Conservation (phyloP, 2,797 vertebrate genomes). For the Molossus molossus region DNA sequence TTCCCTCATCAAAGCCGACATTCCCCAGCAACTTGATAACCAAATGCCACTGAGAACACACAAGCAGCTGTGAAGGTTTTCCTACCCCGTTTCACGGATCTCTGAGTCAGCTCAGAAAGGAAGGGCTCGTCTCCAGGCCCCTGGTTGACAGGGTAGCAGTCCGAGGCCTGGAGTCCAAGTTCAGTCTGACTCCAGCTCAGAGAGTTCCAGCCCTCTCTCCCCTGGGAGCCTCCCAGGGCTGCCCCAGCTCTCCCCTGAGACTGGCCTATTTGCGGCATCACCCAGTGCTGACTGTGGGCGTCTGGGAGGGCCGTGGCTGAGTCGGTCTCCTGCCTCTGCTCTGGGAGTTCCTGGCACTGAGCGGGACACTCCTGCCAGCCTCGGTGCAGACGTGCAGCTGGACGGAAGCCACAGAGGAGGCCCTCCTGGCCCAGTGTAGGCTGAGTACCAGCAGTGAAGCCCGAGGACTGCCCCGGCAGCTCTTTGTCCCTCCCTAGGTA, state of each 20-base stretch:
- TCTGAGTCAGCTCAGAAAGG: constrained; percentile 37
- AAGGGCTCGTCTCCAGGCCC: not conserved
- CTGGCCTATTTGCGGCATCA: not conserved
- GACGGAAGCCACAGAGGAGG: not conserved
- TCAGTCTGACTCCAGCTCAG: not conserved
- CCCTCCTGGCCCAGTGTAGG: not conserved
- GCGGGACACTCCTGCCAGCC: not conserved
- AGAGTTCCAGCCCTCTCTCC: not conserved
- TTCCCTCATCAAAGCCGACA: not conserved
- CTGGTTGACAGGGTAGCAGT: not conserved
- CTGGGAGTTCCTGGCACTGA: not conserved
- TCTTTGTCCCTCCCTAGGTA: not conserved
- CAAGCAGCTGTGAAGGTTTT: not conserved
- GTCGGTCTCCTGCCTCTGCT: not conserved
- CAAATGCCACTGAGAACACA: not conserved
- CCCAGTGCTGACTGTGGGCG: not conserved
- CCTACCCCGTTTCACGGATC: not conserved
- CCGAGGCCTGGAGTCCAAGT: not conserved
- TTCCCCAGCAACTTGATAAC: not conserved
- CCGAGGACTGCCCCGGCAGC: not conserved
- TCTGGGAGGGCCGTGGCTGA: not conserved
- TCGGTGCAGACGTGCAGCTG: not conserved
- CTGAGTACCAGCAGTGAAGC: not conserved
- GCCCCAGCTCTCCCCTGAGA: not conserved
- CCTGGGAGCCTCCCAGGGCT: not conserved